phyloP scores from a whole-genome alignment of 2,797 vertebrate genomes.

The Ciconia nigra region DNA sequence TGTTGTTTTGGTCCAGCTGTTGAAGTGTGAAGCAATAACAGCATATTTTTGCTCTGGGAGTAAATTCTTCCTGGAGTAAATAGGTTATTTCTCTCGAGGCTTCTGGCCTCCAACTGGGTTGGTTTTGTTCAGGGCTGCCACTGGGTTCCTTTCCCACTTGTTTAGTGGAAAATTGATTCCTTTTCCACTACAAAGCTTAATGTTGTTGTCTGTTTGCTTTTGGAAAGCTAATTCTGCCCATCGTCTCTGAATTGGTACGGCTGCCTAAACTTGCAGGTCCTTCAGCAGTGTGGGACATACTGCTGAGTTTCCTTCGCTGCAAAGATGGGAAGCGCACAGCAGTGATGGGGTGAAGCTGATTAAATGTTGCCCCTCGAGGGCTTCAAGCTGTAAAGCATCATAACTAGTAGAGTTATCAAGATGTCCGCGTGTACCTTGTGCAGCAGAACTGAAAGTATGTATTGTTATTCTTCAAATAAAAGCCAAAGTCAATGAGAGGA shows the following conservation, averaged over 20 bases:
- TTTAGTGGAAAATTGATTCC: background rate
- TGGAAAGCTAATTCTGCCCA: background rate
- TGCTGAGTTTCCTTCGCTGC: background rate
- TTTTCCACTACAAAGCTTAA: background rate
- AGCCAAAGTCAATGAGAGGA: background rate
- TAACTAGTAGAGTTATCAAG: background rate
- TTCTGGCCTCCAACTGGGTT: background rate
- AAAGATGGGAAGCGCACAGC: background rate
- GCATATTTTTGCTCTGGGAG: background rate
- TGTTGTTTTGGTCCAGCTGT: background rate
- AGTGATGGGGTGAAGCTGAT: background rate
- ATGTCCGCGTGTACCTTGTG: background rate
- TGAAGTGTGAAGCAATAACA: background rate
- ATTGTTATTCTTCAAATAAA: background rate
- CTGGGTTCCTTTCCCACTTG: background rate
- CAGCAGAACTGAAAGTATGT: background rate
- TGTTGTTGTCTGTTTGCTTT: background rate
- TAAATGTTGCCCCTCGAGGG: background rate
- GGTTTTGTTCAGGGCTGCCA: background rate
- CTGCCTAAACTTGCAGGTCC: background rate
- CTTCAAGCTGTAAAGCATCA: background rate
- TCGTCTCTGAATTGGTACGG: background rate
- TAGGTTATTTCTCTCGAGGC: background rate
- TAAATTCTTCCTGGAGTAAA: background rate
- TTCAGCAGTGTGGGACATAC: accelerated